phyloP scores from a whole-genome alignment of 2,113 vertebrate species.

The Deroptyus accipitrinus region DNA sequence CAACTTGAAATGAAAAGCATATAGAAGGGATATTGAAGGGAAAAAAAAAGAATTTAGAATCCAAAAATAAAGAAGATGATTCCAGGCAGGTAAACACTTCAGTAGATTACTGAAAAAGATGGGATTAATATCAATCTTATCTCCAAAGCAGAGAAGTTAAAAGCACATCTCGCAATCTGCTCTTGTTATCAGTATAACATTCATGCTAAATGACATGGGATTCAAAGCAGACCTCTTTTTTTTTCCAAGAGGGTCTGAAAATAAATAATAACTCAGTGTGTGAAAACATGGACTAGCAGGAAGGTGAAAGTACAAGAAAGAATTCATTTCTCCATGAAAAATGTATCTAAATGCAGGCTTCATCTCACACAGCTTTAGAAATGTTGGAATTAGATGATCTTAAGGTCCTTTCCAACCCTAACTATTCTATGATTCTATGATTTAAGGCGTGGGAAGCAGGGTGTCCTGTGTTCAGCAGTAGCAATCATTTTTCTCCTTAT shows the following conservation, averaged over 20 bases:
- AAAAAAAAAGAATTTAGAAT: neutral
- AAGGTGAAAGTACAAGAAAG: neutral
- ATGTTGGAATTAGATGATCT: neutral
- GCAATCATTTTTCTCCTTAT: too few relatives aligned
- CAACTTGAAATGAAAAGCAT: conserved; percentile 26
- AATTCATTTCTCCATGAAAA: neutral
- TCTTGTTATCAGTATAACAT: neutral
- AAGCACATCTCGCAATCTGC: conserved; percentile 16
- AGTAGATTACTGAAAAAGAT: neutral
- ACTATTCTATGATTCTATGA: too few relatives aligned
- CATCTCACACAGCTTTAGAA: neutral
- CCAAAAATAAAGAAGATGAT: neutral
- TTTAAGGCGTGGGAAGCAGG: neutral
- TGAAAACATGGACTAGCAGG: neutral
- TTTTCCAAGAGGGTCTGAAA: neutral
- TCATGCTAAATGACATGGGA: neutral
- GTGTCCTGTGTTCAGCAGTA: neutral
- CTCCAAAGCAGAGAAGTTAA: conserved; percentile 1
- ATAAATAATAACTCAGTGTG: neutral
- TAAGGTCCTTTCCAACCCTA: too few relatives aligned
- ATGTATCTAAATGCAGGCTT: neutral
- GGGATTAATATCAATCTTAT: conserved; percentile 3
- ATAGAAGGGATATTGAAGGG: neutral
- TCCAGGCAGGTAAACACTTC: conserved; percentile 31
- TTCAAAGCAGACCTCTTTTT: neutral